phyloP scores from a whole-genome alignment of 2,888 invertebrate species.

The Dryadula phaetusa region DNA sequence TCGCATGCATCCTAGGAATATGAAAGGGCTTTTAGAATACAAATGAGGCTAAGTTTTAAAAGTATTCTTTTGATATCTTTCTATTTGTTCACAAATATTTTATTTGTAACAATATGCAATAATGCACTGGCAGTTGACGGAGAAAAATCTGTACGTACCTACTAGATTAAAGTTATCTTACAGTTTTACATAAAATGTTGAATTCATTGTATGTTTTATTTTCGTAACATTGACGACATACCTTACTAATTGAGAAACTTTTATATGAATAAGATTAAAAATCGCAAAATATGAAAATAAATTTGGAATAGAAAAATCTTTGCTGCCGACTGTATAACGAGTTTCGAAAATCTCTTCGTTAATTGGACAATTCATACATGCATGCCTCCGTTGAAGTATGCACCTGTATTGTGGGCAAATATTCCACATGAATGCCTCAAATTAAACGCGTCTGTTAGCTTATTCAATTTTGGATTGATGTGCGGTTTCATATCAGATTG shows the following conservation, averaged over 20 bases:
- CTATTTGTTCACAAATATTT: neutral
- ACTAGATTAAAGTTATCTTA: no score
- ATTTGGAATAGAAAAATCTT: neutral
- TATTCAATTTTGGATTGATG: slow-evolving; percentile 35
- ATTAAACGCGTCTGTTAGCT: slow-evolving; percentile 35
- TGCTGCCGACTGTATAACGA: neutral
- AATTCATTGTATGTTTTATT: no score
- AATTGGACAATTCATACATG: slow-evolving; percentile 20
- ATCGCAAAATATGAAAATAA: neutral
- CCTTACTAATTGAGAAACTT: no score
- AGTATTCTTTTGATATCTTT: neutral
- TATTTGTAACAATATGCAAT: neutral
- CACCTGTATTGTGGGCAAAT: slow-evolving; percentile 27
- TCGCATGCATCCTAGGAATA: slow-evolving; percentile 26
- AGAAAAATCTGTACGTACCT: no score
- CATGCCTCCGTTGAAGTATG: slow-evolving; percentile 8
- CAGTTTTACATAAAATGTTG: no score
- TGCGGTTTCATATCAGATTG: slow-evolving; percentile 28
- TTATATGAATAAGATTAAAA: no score
- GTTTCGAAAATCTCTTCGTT: slow-evolving; percentile 13
- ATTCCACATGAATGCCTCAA: slow-evolving; percentile 36
- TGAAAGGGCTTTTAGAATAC: slow-evolving; percentile 20
- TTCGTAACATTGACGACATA: no score
- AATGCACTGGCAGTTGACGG: neutral
- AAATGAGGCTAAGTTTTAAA: neutral